Percentiles rank a stretch among this genome's conserved stretches.
phyloP scores from a whole-genome alignment of 2,888 invertebrate species.

The Dolichopus griseipennis region DNA sequence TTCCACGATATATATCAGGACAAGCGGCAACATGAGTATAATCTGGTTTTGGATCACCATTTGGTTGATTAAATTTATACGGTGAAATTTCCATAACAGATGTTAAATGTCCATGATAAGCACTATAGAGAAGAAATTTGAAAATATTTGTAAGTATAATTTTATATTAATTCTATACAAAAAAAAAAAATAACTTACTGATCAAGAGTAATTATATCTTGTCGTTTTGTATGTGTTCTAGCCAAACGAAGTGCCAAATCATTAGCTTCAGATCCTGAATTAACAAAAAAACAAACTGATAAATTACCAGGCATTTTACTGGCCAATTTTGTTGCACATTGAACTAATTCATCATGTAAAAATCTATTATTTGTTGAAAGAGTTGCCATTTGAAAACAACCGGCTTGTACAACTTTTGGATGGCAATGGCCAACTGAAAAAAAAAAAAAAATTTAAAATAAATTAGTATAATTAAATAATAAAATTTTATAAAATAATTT shows the following conservation, averaged over 20 bases:
- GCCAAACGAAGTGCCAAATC: constrained; percentile 91
- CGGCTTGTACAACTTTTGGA: constrained; percentile 85
- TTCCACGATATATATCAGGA: constrained; percentile 90
- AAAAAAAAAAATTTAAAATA: not conserved
- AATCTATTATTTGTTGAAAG: constrained; percentile 94
- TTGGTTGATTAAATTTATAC: constrained; percentile 91
- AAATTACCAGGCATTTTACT: constrained; percentile 72
- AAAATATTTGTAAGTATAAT: constrained; percentile 5
- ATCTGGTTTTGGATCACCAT: constrained; percentile 71
- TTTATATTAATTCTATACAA: not conserved
- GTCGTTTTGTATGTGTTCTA: constrained; percentile 75
- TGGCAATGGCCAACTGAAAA: constrained; percentile 94
- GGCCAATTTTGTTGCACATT: constrained; percentile 77
- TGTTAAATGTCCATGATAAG: constrained; percentile 96
- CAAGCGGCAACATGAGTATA: constrained; percentile 85
- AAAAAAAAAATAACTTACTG: constrained; percentile 65
- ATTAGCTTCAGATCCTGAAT: constrained; percentile 98
- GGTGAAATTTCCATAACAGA: constrained; percentile 96
- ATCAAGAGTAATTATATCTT: constrained; percentile 87
- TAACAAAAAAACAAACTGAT: constrained; percentile 91
- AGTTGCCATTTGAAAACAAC: constrained; percentile 78
- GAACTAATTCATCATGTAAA: constrained; percentile 89
- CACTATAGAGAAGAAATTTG: constrained; percentile 58
- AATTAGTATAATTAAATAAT: too few relatives aligned
- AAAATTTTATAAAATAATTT: too few relatives aligned